These are phyloP conservation scores for Bettongia penicillata DNA, from an alignment of 2,113 vertebrate species.

Conservation along the genomic window DNA sequence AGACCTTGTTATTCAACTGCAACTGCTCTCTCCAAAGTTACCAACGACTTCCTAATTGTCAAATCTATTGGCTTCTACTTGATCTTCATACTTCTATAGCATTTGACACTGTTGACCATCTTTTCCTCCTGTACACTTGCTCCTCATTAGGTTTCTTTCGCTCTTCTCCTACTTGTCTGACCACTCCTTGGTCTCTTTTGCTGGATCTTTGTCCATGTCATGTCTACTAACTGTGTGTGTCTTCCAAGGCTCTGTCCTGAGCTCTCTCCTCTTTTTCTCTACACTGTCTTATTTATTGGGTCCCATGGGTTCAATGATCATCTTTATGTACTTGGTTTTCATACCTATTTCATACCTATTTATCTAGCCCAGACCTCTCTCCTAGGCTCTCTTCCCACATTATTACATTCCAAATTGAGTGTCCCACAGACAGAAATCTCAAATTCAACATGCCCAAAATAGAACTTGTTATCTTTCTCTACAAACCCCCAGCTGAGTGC, in stretches of 20 bases:
- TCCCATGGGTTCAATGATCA: not conserved
- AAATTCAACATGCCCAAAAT: too few relatives aligned
- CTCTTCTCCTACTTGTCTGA: not conserved
- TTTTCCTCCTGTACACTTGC: not conserved
- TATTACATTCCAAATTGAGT: too few relatives aligned
- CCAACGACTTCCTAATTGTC: not conserved
- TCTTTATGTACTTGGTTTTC: not conserved
- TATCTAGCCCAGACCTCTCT: not conserved
- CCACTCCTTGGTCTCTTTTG: not conserved
- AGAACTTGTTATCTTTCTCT: too few relatives aligned
- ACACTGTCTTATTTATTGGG: not conserved
- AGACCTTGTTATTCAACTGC: not conserved
- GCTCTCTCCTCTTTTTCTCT: not conserved
- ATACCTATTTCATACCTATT: not conserved
- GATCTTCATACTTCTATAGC: not conserved
- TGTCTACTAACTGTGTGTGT: not conserved
- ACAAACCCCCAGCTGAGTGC: too few relatives aligned
- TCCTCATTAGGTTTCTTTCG: not conserved
- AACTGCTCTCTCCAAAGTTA: not conserved
- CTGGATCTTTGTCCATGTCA: not conserved
- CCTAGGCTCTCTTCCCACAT: not conserved
- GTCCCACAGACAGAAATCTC: too few relatives aligned
- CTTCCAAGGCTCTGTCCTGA: not conserved
- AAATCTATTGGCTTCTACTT: not conserved
- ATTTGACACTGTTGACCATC: too few relatives aligned